Percentiles rank a stretch among this genome's conserved stretches.
These are phyloP conservation scores for Oenanthe melanoleuca DNA, from an alignment of 2,113 vertebrate species.

Conservation along the genomic window DNA sequence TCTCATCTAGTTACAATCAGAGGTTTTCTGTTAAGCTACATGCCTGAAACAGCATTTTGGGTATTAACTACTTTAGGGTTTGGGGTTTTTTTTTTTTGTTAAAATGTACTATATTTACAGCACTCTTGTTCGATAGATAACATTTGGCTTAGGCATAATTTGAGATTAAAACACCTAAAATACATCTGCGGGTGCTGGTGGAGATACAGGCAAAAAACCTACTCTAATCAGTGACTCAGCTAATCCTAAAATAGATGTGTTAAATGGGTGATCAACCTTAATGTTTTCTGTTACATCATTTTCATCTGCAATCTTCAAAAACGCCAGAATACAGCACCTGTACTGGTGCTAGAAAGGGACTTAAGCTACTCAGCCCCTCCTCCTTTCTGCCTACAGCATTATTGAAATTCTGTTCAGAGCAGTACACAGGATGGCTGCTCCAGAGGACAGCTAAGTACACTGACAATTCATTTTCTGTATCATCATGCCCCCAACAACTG, in stretches of 20 bases:
- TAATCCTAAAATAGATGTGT: neutral
- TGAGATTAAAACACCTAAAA: neutral
- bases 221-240: neutral
- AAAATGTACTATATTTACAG: neutral
- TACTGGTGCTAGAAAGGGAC: neutral
- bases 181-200: neutral
- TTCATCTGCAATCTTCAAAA: neutral
- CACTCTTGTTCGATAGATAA: neutral
- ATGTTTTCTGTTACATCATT: neutral
- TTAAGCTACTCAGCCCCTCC: neutral
- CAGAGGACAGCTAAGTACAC: neutral
- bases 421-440: neutral
- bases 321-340: neutral
- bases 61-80: neutral
- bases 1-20: neutral
- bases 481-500: neutral
- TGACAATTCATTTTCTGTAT: neutral
- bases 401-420: neutral
- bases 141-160: neutral
- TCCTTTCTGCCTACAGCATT: neutral
- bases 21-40: neutral
- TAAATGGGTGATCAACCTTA: neutral
- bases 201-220: neutral
- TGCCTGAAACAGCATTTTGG: neutral
- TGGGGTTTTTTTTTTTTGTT: neutral